A percentile compares a stretch with the other conserved stretches of the same genome.
These are phyloP conservation scores for Magallana angulata DNA, from an alignment of 1,140 invertebrate species.

Conservation along the genomic window DNA sequence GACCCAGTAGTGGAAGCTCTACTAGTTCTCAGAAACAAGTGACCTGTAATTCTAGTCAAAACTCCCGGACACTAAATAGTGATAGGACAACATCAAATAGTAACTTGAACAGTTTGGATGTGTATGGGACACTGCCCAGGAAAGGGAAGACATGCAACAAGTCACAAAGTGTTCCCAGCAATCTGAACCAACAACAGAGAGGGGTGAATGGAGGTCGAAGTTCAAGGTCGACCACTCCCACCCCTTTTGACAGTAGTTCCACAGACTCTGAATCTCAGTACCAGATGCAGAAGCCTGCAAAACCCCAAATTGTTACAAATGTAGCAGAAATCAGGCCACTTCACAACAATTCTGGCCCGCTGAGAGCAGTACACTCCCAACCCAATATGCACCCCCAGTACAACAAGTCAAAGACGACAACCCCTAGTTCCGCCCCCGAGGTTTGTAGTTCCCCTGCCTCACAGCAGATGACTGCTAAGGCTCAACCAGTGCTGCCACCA, in stretches of 20 bases:
- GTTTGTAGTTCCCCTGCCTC: constrained; percentile 54
- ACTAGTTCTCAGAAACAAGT: constrained; percentile 3
- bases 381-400: constrained; percentile 13
- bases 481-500: constrained; percentile 49
- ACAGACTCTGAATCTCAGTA: constrained; percentile 52
- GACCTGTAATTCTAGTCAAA: constrained; percentile 49
- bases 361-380: neutral
- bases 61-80: constrained; percentile 1
- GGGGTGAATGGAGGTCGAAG: constrained; percentile 47
- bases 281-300: constrained; percentile 52
- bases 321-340: constrained; percentile 65
- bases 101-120: constrained; percentile 52
- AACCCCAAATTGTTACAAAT: constrained; percentile 57
- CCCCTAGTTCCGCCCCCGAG: constrained; percentile 20
- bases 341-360: constrained; percentile 54
- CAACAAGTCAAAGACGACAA: neutral
- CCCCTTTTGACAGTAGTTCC: constrained; percentile 49
- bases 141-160: constrained; percentile 52
- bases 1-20: constrained; percentile 9
- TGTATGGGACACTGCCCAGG: constrained; percentile 66
- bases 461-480: constrained; percentile 48
- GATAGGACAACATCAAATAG: neutral
- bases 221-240: constrained; percentile 55
- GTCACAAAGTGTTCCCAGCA: constrained; percentile 40
- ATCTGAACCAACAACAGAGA: constrained; percentile 60